phyloP scores from a whole-genome alignment of 2,888 invertebrate species.

The Drosophila parthenogenetica region DNA sequence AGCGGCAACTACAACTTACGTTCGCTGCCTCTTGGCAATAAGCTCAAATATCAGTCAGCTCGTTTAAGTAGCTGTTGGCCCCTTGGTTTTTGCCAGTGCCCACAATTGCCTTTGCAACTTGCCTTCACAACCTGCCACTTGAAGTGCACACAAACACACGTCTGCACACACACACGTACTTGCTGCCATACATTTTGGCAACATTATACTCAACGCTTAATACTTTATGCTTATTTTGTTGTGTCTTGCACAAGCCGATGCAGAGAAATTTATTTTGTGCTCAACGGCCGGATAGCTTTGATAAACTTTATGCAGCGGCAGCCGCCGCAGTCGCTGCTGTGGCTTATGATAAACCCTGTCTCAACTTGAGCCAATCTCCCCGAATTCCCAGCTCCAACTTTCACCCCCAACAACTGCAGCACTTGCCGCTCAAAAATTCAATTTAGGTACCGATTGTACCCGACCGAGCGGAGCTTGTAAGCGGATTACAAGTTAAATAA shows the following conservation, averaged over 20 bases:
- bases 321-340: slow-evolving; percentile 21
- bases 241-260: slow-evolving; percentile 31
- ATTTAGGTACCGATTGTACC: slow-evolving; percentile 40
- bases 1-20: slow-evolving; percentile 26
- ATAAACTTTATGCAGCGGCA: slow-evolving; percentile 57
- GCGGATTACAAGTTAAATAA: slow-evolving; percentile 70
- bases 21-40: slow-evolving; percentile 57
- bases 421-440: slow-evolving; percentile 60
- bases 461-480: slow-evolving; percentile 34
- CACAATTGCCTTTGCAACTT: slow-evolving; percentile 10
- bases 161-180: slow-evolving; percentile 16
- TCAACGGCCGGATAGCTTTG: slow-evolving; percentile 43
- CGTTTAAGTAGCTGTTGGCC: slow-evolving; percentile 68
- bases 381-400: slow-evolving; percentile 2
- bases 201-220: slow-evolving; percentile 70
- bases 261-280: slow-evolving; percentile 60
- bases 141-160: slow-evolving; percentile 22
- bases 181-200: slow-evolving; percentile 65
- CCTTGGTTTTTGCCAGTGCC: slow-evolving; percentile 22
- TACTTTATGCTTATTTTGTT: slow-evolving; percentile 74
- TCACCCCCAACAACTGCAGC: slow-evolving; percentile 16
- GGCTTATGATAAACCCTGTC: slow-evolving; percentile 26
- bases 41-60: slow-evolving; percentile 57
- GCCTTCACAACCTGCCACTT: slow-evolving; percentile 44
- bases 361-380: slow-evolving; percentile 28